Conservation (phyloP, 2,888 invertebrate genomes). For the Eristalinus sepulchralis region DNA sequence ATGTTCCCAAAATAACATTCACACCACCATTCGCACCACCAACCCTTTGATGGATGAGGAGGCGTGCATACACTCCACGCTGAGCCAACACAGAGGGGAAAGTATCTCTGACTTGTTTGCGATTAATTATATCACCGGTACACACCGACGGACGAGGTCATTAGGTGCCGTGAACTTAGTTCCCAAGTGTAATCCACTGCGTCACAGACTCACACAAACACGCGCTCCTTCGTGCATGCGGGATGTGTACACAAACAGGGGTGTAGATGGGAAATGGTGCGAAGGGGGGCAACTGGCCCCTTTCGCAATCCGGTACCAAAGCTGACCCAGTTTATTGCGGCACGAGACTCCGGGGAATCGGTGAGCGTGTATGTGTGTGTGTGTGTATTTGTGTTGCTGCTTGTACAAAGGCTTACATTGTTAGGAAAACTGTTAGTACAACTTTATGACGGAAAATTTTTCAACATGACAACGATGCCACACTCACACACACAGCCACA, state of each 20-base stretch:
- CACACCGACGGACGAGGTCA: slow-evolving; percentile 44
- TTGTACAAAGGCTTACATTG: slow-evolving; percentile 62
- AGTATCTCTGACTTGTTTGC: slow-evolving; percentile 55
- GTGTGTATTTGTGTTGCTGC: slow-evolving; percentile 41
- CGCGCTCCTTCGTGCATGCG: not conserved
- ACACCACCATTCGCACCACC: slow-evolving; percentile 2
- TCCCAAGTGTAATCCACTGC: slow-evolving; percentile 28
- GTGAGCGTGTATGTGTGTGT: not conserved
- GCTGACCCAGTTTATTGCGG: slow-evolving; percentile 59
- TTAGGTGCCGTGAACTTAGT: slow-evolving; percentile 63
- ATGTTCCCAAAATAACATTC: slow-evolving; percentile 42
- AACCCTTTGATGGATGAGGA: not conserved
- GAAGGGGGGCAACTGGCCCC: not conserved
- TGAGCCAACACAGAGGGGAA: slow-evolving; percentile 1
- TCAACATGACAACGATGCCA: not conserved
- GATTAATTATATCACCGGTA: slow-evolving; percentile 63
- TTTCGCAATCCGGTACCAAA: not conserved
- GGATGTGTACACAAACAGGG: not conserved
- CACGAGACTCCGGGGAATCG: slow-evolving; percentile 42
- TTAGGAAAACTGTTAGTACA: slow-evolving; percentile 59
- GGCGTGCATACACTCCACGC: not conserved
- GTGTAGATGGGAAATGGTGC: not conserved
- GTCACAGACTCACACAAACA: not conserved
- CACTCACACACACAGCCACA: not conserved
- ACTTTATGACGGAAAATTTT: slow-evolving; percentile 36